A percentile compares a stretch with the other conserved stretches of the same genome.
phyloP scores from a whole-genome alignment of 2,797 vertebrate genomes.

The Sarcoramphus papa region DNA sequence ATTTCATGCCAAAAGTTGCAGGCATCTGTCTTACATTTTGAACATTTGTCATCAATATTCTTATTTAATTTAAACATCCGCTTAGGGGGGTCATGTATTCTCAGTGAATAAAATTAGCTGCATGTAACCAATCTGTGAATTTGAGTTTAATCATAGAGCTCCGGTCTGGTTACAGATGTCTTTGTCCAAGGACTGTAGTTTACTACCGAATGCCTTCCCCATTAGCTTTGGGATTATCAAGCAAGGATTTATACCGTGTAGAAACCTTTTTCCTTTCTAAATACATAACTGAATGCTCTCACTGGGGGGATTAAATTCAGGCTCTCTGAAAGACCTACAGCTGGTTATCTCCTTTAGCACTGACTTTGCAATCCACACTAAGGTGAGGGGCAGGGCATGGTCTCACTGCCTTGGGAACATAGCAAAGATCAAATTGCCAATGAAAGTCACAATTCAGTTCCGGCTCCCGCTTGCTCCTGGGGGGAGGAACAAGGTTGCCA shows the following conservation, averaged over 20 bases:
- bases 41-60: slow-evolving; percentile 71
- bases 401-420: background rate
- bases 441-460: slow-evolving; percentile 27
- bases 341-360: slow-evolving; percentile 58
- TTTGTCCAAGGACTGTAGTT: slow-evolving; percentile 60
- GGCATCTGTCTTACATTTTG: slow-evolving; percentile 67
- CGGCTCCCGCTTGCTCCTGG: background rate
- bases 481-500: background rate
- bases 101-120: slow-evolving; percentile 67
- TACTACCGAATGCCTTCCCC: slow-evolving; percentile 55
- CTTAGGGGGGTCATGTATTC: slow-evolving; percentile 63
- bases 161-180: slow-evolving; percentile 65
- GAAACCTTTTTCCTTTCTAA: slow-evolving; percentile 61
- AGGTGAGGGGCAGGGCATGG: slow-evolving; percentile 63
- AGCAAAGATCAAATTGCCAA: slow-evolving; percentile 42
- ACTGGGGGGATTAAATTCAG: slow-evolving; percentile 58
- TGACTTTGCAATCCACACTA: slow-evolving; percentile 33
- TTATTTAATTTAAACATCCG: slow-evolving; percentile 67
- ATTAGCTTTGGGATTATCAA: slow-evolving; percentile 64
- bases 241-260: slow-evolving; percentile 57
- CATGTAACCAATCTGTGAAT: slow-evolving; percentile 66
- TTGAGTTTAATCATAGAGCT: slow-evolving; percentile 65
- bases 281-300: slow-evolving; percentile 56
- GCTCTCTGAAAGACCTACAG: slow-evolving; percentile 58
- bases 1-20: slow-evolving; percentile 67